These are phyloP conservation scores for Eleginops maclovinus DNA, from an alignment of 2,113 vertebrate species.

Conservation along the genomic window DNA sequence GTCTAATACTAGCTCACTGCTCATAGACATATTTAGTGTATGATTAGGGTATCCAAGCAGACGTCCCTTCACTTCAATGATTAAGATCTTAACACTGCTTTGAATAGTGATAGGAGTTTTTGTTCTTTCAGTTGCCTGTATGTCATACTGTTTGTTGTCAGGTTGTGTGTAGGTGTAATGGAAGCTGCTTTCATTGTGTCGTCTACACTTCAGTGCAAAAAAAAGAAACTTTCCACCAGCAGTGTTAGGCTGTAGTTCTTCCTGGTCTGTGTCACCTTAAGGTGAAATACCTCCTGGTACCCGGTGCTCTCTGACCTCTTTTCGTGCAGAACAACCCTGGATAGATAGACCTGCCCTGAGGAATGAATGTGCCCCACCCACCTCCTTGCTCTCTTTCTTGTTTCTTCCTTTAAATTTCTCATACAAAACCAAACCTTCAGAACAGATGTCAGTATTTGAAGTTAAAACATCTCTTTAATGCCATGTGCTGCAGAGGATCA, in stretches of 20 bases:
- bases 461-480: not conserved
- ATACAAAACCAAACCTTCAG: not conserved
- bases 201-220: constrained; percentile 3
- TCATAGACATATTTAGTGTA: not conserved
- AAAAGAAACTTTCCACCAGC: not conserved
- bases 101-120: too few relatives aligned
- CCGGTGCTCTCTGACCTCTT: constrained; percentile 37
- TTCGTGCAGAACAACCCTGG: constrained; percentile 39
- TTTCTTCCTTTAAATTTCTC: not conserved
- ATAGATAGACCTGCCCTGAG: constrained; percentile 36
- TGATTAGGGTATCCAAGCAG: not conserved
- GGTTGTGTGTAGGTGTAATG: constrained; percentile 7
- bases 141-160: not conserved
- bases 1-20: not conserved
- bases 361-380: constrained; percentile 66
- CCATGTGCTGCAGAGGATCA: not conserved
- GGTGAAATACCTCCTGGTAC: constrained; percentile 48
- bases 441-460: not conserved
- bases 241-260: constrained; percentile 14
- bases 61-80: not conserved
- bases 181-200: constrained; percentile 15
- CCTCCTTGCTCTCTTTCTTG: constrained; percentile 25
- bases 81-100: not conserved
- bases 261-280: not conserved
- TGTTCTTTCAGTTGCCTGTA: not conserved